phyloP scores from a whole-genome alignment of 2,888 invertebrate species.

The Chymomyza amoena region DNA sequence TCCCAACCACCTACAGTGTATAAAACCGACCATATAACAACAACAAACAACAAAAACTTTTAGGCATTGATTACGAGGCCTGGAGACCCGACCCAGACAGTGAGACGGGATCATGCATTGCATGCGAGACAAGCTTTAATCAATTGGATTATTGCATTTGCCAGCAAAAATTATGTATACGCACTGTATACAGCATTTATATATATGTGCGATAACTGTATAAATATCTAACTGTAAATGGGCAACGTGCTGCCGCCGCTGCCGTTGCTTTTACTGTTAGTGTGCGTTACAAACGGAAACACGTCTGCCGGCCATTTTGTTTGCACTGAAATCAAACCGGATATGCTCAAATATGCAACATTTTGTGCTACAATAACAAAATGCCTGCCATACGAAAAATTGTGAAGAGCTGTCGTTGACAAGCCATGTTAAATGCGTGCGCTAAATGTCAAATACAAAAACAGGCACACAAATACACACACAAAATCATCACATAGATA shows the following conservation, averaged over 20 bases:
- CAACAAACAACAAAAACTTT: constrained; percentile 37
- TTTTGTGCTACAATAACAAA: background rate
- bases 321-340: constrained; percentile 71
- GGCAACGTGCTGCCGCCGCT: background rate
- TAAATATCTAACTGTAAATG: background rate
- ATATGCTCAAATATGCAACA: constrained; percentile 68
- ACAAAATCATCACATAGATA: too few relatives aligned
- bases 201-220: background rate
- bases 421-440: constrained; percentile 21
- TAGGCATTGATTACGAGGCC: constrained; percentile 50
- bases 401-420: background rate
- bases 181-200: constrained; percentile 2
- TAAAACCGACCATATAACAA: background rate
- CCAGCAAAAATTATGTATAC: constrained; percentile 32
- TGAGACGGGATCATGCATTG: background rate
- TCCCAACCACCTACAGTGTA: too few relatives aligned
- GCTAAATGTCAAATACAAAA: background rate
- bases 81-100: constrained; percentile 11
- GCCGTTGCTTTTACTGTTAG: background rate
- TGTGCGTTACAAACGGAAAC: constrained; percentile 46
- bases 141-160: constrained; percentile 44
- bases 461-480: background rate
- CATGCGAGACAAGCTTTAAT: constrained; percentile 36
- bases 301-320: constrained; percentile 72
- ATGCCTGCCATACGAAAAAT: background rate